These are phyloP conservation scores for Eupithecia subfuscata DNA, from an alignment of 2,888 invertebrate genomes.

Conservation along the genomic window DNA sequence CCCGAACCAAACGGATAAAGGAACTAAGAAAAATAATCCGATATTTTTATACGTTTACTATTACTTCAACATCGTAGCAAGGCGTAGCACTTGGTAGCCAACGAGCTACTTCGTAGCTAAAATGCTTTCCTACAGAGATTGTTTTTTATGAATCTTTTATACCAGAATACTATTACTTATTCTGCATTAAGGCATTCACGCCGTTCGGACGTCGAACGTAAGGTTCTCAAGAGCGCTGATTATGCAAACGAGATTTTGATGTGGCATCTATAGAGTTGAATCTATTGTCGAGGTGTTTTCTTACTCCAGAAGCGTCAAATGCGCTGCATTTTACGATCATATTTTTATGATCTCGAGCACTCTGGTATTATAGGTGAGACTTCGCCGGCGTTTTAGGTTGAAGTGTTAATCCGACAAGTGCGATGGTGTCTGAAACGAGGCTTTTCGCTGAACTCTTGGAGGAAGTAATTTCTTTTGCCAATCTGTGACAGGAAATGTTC, in stretches of 20 bases:
- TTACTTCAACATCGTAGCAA: neutral
- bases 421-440: constrained; percentile 9
- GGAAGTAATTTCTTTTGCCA: constrained; percentile 9
- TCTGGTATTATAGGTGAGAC: constrained; percentile 5
- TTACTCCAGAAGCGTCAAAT: constrained; percentile 14
- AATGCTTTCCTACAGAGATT: neutral
- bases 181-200: constrained; percentile 41
- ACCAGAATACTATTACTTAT: constrained; percentile 3
- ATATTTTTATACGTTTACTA: neutral
- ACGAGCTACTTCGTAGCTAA: neutral
- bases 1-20: neutral
- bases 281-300: constrained; percentile 33
- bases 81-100: neutral
- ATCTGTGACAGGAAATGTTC: constrained; percentile 10
- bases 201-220: constrained; percentile 34
- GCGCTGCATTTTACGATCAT: constrained; percentile 28
- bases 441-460: constrained; percentile 7
- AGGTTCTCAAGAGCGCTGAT: constrained; percentile 36
- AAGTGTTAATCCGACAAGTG: constrained; percentile 11
- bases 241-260: constrained; percentile 44
- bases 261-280: constrained; percentile 32
- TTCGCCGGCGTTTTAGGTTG: constrained; percentile 4
- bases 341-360: constrained; percentile 11
- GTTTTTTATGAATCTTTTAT: neutral
- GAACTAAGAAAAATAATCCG: neutral